Base-by-base conservation (phyloP, 2,797 vertebrate genomes). In the Euthynnus affinis region DNA sequence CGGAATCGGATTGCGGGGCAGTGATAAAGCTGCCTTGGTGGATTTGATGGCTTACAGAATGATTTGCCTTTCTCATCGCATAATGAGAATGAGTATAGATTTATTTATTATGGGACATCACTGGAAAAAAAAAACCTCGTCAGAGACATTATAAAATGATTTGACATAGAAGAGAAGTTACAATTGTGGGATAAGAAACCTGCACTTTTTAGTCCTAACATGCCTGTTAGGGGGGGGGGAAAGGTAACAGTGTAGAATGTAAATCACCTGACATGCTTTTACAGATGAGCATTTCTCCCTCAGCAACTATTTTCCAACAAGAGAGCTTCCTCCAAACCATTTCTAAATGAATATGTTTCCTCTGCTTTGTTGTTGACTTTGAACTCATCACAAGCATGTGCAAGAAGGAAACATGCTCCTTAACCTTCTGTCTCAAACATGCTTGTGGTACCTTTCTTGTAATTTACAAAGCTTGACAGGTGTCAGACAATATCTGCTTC, bases 1-100 rank as follows among this genome's bases (percentile, higher is more conserved):
- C 12, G 40, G 74, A 77, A 77, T 89, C 57, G 29, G 80, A 88
- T 90, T 84, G 81, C 74, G 46, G 81, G 53, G 61, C 59, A 79
- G 76, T 27, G 63, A 68, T 68, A 58, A 42, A 64, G 63, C 40
- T 42, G 40, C 40, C 71, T 55, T 34, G 48, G 69, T 40, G 46
- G 74, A 51, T 71, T 14, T 64, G 44, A 0, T 53, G 68, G 32
- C 37, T 23, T 69, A 25, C 29, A 42, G 40, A 52, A 34, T 29
- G 29, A 68, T 68, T 70, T 25, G 64, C 58, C 34, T 72, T 56
- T 58, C 37, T 34, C 55, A 1, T 66, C 17, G 3, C 6, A 13
- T 67, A 34, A 71, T 71, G 75, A 52, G 67, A 61, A 9, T 0
- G n/a, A 52, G 37, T 55, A 46, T 74, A 63, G 56, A 48, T 65